Percentiles rank a stretch among this genome's conserved stretches.
Conservation (phyloP, 2,113 vertebrate genomes). For the Bungarus multicinctus region DNA sequence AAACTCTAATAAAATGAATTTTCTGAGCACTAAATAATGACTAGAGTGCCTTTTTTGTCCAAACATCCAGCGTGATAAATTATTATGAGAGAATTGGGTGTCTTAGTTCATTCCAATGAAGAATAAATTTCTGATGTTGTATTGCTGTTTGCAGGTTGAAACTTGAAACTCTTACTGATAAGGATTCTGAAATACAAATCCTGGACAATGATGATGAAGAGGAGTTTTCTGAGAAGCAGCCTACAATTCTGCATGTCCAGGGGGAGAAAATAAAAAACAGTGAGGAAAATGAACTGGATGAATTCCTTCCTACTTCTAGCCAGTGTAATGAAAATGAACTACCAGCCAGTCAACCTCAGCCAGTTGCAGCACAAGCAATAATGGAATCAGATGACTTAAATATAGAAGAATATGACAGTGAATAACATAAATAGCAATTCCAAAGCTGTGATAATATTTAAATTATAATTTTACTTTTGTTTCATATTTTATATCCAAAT, state of each 20-base stretch:
- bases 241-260: not conserved
- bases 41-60: not conserved
- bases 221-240: not conserved
- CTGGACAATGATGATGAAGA: slow-evolving; percentile 64
- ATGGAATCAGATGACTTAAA: slow-evolving; percentile 76
- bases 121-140: not conserved
- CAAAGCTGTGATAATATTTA: not conserved
- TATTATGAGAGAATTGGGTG: fast-evolving
- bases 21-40: not conserved
- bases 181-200: slow-evolving; percentile 75
- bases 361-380: slow-evolving; percentile 64
- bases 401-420: slow-evolving; percentile 88
- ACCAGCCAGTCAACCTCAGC: slow-evolving; percentile 82
- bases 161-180: slow-evolving; percentile 84
- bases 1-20: not conserved
- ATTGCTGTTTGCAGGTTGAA: slow-evolving; percentile 70
- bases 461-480: not conserved
- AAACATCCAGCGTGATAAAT: not conserved
- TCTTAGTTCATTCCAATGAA: not conserved
- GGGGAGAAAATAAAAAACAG: not conserved
- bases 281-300: not conserved
- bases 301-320: slow-evolving; percentile 55
- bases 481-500: not conserved
- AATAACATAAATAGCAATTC: slow-evolving; percentile 50
- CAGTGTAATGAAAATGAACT: slow-evolving; percentile 72